Evolutionary conservation across 2,888 invertebrate species (phyloP).

Genomic region (Sipha maydis): DNA sequence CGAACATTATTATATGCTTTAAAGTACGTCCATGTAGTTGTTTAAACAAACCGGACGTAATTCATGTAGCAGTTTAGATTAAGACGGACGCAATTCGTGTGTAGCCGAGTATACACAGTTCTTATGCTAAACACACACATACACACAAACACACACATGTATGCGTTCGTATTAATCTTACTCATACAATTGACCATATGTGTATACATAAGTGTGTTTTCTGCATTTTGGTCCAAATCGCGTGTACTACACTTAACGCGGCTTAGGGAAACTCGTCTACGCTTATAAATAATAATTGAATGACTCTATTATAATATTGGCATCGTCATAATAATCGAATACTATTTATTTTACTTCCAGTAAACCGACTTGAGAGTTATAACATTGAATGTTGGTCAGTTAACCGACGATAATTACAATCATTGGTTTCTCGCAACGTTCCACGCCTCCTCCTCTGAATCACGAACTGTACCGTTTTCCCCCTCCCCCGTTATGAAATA

Average conservation of each 20-base stretch:
- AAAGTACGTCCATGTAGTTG: too few species aligned
- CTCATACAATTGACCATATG: too few species aligned
- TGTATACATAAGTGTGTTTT: too few species aligned
- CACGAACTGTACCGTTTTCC: conserved; percentile 32
- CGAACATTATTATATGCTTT: too few species aligned
- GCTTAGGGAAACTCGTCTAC: not conserved
- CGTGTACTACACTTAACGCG: not conserved
- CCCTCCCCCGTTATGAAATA: conserved; percentile 11
- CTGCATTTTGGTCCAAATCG: too few species aligned
- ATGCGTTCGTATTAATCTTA: too few species aligned
- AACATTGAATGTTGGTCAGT: not conserved
- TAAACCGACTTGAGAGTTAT: not conserved
- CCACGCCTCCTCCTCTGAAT: conserved; percentile 26
- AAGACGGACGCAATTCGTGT: too few species aligned
- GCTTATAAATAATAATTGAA: not conserved
- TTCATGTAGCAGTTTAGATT: too few species aligned
- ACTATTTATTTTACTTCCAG: conserved; percentile 22
- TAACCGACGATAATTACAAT: conserved; percentile 17
- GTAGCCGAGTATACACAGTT: too few species aligned
- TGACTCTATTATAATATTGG: not conserved
- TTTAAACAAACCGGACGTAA: too few species aligned
- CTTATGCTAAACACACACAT: too few species aligned
- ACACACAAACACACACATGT: too few species aligned
- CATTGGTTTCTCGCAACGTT: not conserved
- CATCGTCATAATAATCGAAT: conserved; percentile 9